A percentile compares a stretch with the other conserved stretches of the same genome.
phyloP scores from a whole-genome alignment of 2,797 vertebrate genomes.

The Huso huso region DNA sequence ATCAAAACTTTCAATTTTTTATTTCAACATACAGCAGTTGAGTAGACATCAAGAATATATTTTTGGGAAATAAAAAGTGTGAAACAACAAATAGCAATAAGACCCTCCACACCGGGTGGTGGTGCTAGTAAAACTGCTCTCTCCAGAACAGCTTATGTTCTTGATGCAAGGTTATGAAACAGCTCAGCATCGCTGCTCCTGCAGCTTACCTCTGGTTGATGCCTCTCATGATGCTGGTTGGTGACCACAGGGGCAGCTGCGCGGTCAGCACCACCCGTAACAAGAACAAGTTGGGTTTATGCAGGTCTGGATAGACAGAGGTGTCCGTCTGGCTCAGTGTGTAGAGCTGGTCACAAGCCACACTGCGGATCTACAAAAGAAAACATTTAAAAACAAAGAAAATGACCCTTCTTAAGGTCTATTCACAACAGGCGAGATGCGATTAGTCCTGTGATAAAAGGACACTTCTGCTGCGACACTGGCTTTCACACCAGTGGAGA shows the following conservation, averaged over 20 bases:
- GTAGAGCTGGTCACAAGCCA: constrained; percentile 94
- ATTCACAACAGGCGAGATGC: too few relatives aligned
- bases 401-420: too few relatives aligned
- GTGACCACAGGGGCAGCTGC: constrained; percentile 96
- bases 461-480: too few relatives aligned
- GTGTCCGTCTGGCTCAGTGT: constrained; percentile 95
- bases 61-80: too few relatives aligned
- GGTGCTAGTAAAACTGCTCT: too few relatives aligned
- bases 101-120: too few relatives aligned
- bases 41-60: too few relatives aligned
- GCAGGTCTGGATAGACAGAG: constrained; percentile 79
- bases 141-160: too few relatives aligned
- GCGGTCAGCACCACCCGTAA: constrained; percentile 83
- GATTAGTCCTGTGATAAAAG: too few relatives aligned
- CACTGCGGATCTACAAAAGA: constrained; percentile 79
- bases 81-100: too few relatives aligned
- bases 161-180: too few relatives aligned
- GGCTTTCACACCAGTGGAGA: too few relatives aligned
- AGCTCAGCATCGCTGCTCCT: background rate
- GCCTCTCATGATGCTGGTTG: constrained; percentile 95
- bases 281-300: constrained; percentile 93
- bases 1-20: background rate
- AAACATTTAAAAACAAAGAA: background rate
- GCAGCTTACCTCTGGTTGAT: constrained; percentile 83
- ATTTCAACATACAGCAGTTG: background rate